Evolutionary conservation across 2,888 invertebrate genomes (phyloP), one percentile per base, ranked within the genome.

Genomic region (Andrena flavipes): DNA sequence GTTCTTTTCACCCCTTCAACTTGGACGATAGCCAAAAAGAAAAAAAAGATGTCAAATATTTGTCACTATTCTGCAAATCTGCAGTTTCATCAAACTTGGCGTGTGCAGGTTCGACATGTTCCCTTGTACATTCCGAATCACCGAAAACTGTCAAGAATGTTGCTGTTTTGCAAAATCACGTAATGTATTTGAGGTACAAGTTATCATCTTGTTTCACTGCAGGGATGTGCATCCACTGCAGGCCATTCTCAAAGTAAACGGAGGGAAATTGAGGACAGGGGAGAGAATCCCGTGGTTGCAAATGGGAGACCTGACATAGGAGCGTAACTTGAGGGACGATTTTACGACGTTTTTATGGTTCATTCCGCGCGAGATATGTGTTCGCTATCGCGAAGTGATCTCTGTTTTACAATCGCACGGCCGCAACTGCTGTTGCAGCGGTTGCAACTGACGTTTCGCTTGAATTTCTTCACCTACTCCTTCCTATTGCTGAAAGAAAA

Each of bases 231-330:
- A 33, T 51, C 29, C 56, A 51, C 26, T 16, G 26, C 65, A 7
- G 8, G 29, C 68, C 59, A 76, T 76, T 65, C 35, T 49, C 60
- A 49, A 72, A 51, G 60, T 30, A 62, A 35, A 51, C 23, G 56
- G 20, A 33, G 70, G 51, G 20, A 30, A 29, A 29, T 10, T 62
- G 56, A 51, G n/a, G 54, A 62, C 33, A 26, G 51, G 33, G 16
- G 7, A 88, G 87, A 87, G 86, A 89, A 90, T 88, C 88, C 85
- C 85, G 85, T 82, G 90, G 90, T 88, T 85, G 89, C 87, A 87
- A 90, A 89, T 88, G 87, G 87, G 84, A 82, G 67, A 75, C 85
- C 80, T 85, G 87, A 84, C 88, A 84, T 86, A 83, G 84, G 81
- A 88, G 88, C 88, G 90, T 90, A 82, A 79, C 87, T 79, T 76